Evolutionary conservation across 2,113 vertebrate genomes (phyloP), one percentile per base, ranked within the genome.

Genomic region (Marmota monax): DNA sequence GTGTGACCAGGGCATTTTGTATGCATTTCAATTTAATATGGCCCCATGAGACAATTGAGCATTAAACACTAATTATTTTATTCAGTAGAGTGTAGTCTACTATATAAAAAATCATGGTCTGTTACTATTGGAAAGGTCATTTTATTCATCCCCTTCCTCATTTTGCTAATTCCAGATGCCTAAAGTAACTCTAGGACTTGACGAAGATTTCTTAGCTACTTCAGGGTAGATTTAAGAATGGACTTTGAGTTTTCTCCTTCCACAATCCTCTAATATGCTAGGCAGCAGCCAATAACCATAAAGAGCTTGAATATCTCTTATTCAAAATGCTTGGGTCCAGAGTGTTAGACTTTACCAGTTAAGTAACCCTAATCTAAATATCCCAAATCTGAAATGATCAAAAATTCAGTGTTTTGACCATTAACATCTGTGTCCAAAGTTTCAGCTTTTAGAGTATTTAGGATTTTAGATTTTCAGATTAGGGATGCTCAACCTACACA

Each of bases 21-120:
- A 93, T 45, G n/a, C 58, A 90, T 63, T 84, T 84, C 84, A 61
- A 67, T 95, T 72, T 72, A 84, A 39, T 56, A 80, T 14, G 65
- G 53, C 22, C 22, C 80, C n/a, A 25, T 23, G 7, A 37, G 76
- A 82, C 5, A 87, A 61, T 0, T n/a, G 32, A 67, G 85, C 34
- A 61, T 32, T 56, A 58, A 67, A 48, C 1, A 51, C 14, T 4
- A 5, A 82, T 22, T 74, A 25, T 2, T 42, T 56, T 51, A 51
- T n/a, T 78, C 76, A 51, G 27, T 12, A 25, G 56, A 39, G 27
- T 51, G 6, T 1, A 53, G 27, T 39, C 7, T 17, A 88, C 74
- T 67, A 39, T 1, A 34, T 0, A 20, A 1, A 94, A n/a, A 92
- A 18, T 63, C 53, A 45, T 0, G 56, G 34, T 29, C 61, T 61